Percentiles rank a stretch among this genome's conserved stretches.
Conservation (phyloP, 2,797 vertebrate species). For the Clarias laeviceps region DNA sequence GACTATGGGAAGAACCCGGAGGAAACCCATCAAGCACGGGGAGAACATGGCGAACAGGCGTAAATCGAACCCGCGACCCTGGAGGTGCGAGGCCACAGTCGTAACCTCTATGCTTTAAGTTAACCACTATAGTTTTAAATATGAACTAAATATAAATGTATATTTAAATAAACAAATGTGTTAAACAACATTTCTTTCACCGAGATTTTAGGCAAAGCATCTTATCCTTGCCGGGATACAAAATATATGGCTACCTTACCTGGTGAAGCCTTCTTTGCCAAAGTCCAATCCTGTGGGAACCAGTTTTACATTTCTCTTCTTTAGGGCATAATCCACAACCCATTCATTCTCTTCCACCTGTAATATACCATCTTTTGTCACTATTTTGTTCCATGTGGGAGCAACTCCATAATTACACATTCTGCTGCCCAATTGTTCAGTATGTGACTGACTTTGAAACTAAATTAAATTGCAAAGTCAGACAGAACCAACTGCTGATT, state of each 20-base stretch:
- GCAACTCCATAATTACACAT: background rate
- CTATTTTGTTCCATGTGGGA: background rate
- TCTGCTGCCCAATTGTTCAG: background rate
- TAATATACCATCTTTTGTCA: constrained; percentile 20
- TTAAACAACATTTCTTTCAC: too few relatives aligned
- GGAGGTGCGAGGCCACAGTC: too few relatives aligned
- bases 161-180: too few relatives aligned
- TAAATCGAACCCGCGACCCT: too few relatives aligned
- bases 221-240: background rate
- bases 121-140: too few relatives aligned
- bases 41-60: too few relatives aligned
- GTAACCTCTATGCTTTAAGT: too few relatives aligned
- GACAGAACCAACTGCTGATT: background rate
- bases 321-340: constrained; percentile 97
- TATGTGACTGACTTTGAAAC: background rate
- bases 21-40: too few relatives aligned
- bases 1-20: too few relatives aligned
- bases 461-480: background rate
- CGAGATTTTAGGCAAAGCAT: background rate
- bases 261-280: constrained; percentile 94
- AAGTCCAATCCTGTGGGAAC: constrained; percentile 94
- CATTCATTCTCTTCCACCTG: constrained; percentile 98
- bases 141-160: too few relatives aligned
- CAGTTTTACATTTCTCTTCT: constrained; percentile 93
- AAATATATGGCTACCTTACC: constrained; percentile 68